These are phyloP conservation scores for Corythornis madagascariensis DNA, from an alignment of 2,113 vertebrate species.

Conservation along the genomic window DNA sequence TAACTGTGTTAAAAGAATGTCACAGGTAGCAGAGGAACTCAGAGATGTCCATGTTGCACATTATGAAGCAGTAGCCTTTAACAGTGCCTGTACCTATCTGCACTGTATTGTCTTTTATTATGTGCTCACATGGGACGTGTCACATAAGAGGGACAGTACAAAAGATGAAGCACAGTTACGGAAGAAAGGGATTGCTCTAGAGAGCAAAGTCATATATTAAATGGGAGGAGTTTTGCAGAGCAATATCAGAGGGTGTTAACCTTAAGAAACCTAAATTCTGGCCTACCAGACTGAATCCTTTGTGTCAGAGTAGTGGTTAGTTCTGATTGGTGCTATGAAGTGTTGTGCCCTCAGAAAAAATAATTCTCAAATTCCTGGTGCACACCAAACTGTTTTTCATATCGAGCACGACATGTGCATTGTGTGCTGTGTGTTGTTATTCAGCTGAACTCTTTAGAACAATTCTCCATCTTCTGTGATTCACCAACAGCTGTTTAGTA, in stretches of 20 bases:
- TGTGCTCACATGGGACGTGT: not conserved
- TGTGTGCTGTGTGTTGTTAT: not conserved
- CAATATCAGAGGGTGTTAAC: not conserved
- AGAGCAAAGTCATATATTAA: not conserved
- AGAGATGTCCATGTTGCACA: not conserved
- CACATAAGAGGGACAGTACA: not conserved
- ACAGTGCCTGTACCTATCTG: not conserved
- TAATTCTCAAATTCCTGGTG: not conserved
- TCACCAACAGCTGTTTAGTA: not conserved
- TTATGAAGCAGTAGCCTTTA: not conserved
- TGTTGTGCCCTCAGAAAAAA: not conserved
- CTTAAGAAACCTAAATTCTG: not conserved
- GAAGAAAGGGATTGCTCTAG: not conserved
- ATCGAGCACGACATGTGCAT: not conserved
- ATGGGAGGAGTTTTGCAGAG: not conserved
- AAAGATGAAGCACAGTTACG: not conserved
- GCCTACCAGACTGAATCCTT: not conserved
- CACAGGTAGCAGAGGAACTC: not conserved
- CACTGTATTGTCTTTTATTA: not conserved
- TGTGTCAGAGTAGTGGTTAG: not conserved
- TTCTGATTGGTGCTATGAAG: not conserved
- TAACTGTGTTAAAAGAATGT: not conserved
- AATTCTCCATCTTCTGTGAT: not conserved
- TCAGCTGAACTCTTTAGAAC: not conserved
- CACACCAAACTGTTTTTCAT: not conserved